phyloP scores from a whole-genome alignment of 2,888 invertebrate genomes.

The Drosophila hamatofila region DNA sequence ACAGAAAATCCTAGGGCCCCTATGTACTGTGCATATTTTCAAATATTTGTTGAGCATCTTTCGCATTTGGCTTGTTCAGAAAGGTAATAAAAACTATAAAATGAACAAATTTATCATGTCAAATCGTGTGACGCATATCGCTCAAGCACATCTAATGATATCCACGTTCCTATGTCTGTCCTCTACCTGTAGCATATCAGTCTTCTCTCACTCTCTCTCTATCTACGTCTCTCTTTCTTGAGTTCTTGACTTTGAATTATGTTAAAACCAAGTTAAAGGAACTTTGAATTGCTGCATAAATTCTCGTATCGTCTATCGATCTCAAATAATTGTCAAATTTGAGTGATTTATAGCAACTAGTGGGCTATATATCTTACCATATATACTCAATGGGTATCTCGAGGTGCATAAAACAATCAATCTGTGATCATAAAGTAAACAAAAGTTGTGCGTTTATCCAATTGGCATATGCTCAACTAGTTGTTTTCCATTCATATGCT shows the following conservation, averaged over 20 bases:
- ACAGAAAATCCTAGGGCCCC: neutral
- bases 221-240: neutral
- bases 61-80: conserved; percentile 19
- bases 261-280: conserved; percentile 29
- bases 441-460: conserved; percentile 20
- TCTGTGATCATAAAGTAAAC: conserved; percentile 59
- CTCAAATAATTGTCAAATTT: conserved; percentile 47
- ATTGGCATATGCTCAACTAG: neutral
- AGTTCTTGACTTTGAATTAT: conserved; percentile 73
- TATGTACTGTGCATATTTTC: neutral
- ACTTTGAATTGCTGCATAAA: conserved; percentile 46
- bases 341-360: conserved; percentile 56
- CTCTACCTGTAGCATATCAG: neutral
- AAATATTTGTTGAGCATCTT: conserved; percentile 41
- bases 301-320: neutral
- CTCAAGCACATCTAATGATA: conserved; percentile 53
- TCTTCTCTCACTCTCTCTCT: neutral
- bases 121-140: conserved; percentile 72
- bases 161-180: conserved; percentile 1
- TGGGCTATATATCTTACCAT: conserved; percentile 16
- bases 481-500: neutral
- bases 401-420: conserved; percentile 62
- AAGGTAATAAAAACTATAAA: conserved; percentile 69
- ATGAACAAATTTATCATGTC: conserved; percentile 71
- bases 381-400: conserved; percentile 15